These are phyloP conservation scores for Cephalopterus ornatus DNA, from an alignment of 2,113 vertebrate genomes.

Conservation along the genomic window DNA sequence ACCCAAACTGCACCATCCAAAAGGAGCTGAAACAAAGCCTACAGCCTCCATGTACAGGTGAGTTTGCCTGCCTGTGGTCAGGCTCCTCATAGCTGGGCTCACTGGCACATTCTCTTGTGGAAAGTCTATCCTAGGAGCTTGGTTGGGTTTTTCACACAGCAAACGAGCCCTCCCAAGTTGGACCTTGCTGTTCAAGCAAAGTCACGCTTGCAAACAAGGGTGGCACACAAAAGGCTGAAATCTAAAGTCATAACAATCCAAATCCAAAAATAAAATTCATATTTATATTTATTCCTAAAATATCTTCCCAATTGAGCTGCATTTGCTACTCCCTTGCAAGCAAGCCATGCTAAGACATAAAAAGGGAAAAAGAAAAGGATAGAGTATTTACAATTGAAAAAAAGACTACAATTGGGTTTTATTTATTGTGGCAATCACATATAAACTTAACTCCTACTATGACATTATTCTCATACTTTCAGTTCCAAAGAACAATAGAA, in stretches of 20 bases:
- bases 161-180: neutral
- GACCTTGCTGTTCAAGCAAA: neutral
- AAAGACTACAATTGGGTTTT: neutral
- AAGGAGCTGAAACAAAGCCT: neutral
- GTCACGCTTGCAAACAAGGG: neutral
- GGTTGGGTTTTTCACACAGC: neutral
- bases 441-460: conserved; percentile 6
- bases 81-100: neutral
- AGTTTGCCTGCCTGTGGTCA: neutral
- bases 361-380: neutral
- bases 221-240: neutral
- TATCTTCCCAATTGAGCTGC: neutral
- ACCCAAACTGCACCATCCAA: neutral
- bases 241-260: neutral
- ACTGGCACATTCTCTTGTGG: neutral
- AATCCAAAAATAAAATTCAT: neutral
- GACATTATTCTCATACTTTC: conserved; percentile 31
- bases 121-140: neutral
- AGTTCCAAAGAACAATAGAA: conserved; percentile 19
- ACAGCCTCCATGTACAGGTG: accelerated
- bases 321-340: neutral
- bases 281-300: neutral
- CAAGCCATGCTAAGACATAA: neutral
- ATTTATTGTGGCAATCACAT: neutral
- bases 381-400: neutral